These are phyloP conservation scores for Parauchenoglanis punctatus DNA, from an alignment of 2,797 vertebrate species.

Conservation along the genomic window DNA sequence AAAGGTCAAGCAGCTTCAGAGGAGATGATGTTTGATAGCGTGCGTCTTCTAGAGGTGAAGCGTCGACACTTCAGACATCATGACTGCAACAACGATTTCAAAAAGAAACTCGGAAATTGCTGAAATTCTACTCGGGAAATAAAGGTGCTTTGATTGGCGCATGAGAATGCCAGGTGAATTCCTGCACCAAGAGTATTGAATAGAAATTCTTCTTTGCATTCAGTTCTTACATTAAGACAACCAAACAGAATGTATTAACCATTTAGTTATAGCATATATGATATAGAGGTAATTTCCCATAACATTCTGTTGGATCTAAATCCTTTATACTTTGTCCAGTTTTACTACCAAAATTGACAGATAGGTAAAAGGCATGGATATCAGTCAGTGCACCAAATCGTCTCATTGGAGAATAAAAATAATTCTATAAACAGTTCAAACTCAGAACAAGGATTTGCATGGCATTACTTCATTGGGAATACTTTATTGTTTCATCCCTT, in stretches of 20 bases:
- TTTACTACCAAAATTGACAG: neutral
- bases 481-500: constrained; percentile 41
- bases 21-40: neutral
- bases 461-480: constrained; percentile 15
- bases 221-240: neutral
- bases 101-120: neutral
- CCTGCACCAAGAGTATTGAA: neutral
- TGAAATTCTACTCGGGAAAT: neutral
- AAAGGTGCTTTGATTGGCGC: neutral
- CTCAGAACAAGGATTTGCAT: neutral
- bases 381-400: neutral
- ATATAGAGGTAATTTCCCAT: neutral
- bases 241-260: neutral
- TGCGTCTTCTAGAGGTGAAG: neutral
- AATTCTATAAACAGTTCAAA: neutral
- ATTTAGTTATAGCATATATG: neutral
- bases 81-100: neutral
- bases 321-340: neutral
- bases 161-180: neutral
- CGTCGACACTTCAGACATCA: neutral
- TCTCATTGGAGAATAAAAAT: neutral
- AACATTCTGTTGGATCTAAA: neutral
- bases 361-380: neutral
- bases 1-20: constrained; percentile 1
- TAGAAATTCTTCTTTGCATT: neutral